Conservation (phyloP, 2,888 invertebrate genomes). For the Acanthosepion lycidas region DNA sequence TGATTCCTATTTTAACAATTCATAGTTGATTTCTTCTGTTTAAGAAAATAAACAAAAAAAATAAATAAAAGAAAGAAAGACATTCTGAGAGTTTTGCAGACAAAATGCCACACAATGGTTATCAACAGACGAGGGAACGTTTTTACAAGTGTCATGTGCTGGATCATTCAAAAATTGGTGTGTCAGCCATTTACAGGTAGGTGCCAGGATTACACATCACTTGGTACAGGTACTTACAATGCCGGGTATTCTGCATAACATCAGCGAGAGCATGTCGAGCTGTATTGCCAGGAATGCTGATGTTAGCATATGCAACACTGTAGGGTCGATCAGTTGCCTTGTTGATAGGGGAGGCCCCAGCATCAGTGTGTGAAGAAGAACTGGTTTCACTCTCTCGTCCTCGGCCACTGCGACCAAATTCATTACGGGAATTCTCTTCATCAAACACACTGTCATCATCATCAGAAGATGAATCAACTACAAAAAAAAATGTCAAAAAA, state of each 20-base stretch:
- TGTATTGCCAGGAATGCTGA: conserved; percentile 76
- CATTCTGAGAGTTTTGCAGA: conserved; percentile 33
- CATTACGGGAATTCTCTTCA: conserved; percentile 67
- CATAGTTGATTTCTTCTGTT: background rate
- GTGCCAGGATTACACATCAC: conserved; percentile 35
- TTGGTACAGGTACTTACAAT: conserved; percentile 61
- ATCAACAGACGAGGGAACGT: conserved; percentile 8
- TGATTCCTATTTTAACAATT: background rate
- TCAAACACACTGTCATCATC: conserved; percentile 72
- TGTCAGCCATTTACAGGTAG: conserved; percentile 10
- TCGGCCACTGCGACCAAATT: conserved; percentile 64
- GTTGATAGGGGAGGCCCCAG: conserved; percentile 55
- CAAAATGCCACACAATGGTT: conserved; percentile 21
- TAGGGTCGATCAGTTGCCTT: conserved; percentile 63
- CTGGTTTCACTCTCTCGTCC: conserved; percentile 68
- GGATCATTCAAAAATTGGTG: conserved; percentile 33
- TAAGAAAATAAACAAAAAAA: background rate
- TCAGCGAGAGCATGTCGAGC: conserved; percentile 81
- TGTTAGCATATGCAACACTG: conserved; percentile 69
- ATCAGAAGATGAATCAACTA: conserved; percentile 67
- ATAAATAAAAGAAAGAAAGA: background rate
- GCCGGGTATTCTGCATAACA: conserved; percentile 78
- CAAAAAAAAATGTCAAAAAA: conserved; percentile 42
- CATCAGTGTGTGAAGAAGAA: conserved; percentile 65
- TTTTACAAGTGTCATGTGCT: conserved; percentile 24